phyloP scores from a whole-genome alignment of 2,113 vertebrate genomes.

The Passerina amoena region DNA sequence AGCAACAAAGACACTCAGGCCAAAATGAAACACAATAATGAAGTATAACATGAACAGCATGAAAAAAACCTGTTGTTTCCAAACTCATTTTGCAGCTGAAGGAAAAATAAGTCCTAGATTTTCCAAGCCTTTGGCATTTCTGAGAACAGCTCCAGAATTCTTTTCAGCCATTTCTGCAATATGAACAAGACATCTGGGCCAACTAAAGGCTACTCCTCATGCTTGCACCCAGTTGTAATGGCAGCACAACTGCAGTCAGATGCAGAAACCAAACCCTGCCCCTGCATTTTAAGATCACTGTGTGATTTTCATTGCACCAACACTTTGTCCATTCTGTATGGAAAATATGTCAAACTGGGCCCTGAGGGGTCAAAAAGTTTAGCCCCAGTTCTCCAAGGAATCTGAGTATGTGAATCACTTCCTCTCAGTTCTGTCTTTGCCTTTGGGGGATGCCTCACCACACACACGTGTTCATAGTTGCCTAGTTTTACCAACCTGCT shows the following conservation, averaged over 20 bases:
- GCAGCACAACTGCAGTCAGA: background rate
- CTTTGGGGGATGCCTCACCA: background rate
- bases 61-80: background rate
- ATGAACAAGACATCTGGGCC: background rate
- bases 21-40: background rate
- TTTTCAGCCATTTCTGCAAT: background rate
- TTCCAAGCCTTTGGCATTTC: background rate
- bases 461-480: background rate
- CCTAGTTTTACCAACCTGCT: conserved; percentile 3
- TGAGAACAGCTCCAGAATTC: background rate
- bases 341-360: background rate
- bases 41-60: background rate
- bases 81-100: background rate
- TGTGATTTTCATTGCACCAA: background rate
- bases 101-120: background rate
- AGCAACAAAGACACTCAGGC: background rate
- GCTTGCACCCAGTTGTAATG: rapidly evolving
- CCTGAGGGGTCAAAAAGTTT: background rate
- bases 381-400: background rate
- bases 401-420: background rate
- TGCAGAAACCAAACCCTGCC: background rate
- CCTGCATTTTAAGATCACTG: background rate
- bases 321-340: background rate
- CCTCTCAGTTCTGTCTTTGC: background rate
- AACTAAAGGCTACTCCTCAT: background rate